Evolutionary conservation across 2,888 invertebrate genomes (phyloP).

Genomic region (Cerceris ruficornis): DNA sequence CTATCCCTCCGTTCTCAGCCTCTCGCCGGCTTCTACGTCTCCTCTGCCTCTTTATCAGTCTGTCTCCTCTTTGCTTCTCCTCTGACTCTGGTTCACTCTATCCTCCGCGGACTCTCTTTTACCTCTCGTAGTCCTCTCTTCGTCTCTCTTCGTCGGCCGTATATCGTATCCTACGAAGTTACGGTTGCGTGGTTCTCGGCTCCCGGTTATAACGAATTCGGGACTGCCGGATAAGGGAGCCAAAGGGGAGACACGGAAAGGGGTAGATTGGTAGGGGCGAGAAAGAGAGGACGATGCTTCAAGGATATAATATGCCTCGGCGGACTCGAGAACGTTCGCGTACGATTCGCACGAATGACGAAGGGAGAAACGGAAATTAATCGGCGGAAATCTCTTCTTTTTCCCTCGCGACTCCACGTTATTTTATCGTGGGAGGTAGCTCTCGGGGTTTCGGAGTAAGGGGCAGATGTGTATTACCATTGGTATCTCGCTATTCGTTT

Average conservation of each 20-base stretch:
- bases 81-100: not conserved
- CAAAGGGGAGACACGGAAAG: conserved; percentile 12
- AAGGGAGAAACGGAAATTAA: conserved; percentile 50
- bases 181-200: conserved; percentile 62
- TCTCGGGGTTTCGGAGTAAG: not conserved
- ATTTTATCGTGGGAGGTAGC: conserved; percentile 38
- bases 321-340: conserved; percentile 53
- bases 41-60: not conserved
- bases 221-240: conserved; percentile 52
- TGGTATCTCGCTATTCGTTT: too few relatives aligned
- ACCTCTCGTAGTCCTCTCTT: conserved; percentile 14
- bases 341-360: conserved; percentile 43
- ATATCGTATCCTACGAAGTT: conserved; percentile 57
- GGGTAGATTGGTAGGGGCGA: conserved; percentile 16
- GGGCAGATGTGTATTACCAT: too few relatives aligned
- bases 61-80: not conserved
- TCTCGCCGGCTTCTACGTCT: too few relatives aligned
- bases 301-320: conserved; percentile 52
- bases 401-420: conserved; percentile 30
- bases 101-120: not conserved
- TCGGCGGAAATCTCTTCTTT: conserved; percentile 35
- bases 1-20: too few relatives aligned
- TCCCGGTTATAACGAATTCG: conserved; percentile 63
- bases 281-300: conserved; percentile 31
- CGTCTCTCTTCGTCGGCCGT: conserved; percentile 20